A percentile compares a stretch with the other conserved stretches of the same genome.
Evolutionary conservation across 2,888 invertebrate genomes (phyloP).

Genomic region (Drosophila subquinaria): DNA sequence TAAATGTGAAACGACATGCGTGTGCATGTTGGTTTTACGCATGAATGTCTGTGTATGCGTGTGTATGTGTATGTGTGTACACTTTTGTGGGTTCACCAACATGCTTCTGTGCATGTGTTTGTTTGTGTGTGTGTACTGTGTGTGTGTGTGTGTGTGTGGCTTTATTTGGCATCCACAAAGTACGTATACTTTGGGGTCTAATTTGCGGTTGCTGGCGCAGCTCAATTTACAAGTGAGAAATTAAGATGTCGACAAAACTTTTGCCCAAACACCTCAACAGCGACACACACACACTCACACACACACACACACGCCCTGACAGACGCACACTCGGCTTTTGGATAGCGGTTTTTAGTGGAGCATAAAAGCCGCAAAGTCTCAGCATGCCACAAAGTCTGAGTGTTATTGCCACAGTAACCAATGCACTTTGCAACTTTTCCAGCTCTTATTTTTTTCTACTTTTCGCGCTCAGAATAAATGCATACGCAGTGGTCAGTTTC

Average conservation of each 20-base stretch:
- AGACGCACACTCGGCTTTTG: neutral
- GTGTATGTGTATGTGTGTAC: conserved; percentile 3
- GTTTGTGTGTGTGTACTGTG: conserved; percentile 26
- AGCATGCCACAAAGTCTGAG: conserved; percentile 71
- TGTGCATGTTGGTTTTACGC: conserved; percentile 49
- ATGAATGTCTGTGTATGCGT: conserved; percentile 40
- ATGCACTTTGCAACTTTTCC: conserved; percentile 60
- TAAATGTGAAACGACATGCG: conserved; percentile 35
- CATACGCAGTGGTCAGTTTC: neutral
- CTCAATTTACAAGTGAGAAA: conserved; percentile 81
- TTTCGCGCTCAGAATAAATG: conserved; percentile 1
- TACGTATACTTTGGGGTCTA: conserved; percentile 80
- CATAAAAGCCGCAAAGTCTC: conserved; percentile 59
- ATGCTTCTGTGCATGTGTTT: conserved; percentile 24
- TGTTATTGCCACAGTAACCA: conserved; percentile 66
- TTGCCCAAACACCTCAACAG: conserved; percentile 62
- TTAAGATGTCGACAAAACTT: conserved; percentile 79
- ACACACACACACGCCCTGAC: neutral
- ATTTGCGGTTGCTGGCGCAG: conserved; percentile 77
- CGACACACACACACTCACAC: conserved; percentile 20
- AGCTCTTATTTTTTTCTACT: conserved; percentile 2
- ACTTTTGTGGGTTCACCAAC: conserved; percentile 13
- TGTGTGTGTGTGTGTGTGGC: conserved; percentile 10
- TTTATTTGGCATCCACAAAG: conserved; percentile 73
- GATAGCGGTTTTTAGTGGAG: conserved; percentile 38